Evolutionary conservation across 2,888 invertebrate genomes (phyloP), one percentile per base, ranked within the genome.

Genomic region (Timema podura): DNA sequence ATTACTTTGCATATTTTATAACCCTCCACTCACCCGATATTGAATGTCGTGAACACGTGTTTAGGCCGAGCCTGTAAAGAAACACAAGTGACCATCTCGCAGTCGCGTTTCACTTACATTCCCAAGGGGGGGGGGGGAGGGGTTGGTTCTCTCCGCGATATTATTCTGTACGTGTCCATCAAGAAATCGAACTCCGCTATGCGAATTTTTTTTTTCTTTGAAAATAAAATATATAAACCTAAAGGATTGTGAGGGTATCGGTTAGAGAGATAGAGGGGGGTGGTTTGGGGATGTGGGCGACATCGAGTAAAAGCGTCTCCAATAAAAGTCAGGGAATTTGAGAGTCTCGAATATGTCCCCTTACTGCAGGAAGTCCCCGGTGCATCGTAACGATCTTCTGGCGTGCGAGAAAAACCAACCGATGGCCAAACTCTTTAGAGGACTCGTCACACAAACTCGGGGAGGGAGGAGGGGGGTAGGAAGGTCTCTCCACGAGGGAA

Each of bases 151-250:
- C 48, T 44, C 48, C 65, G 10, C 68, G 57, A 71, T 71, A 68
- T 71, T 68, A 68, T 65, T 66, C 66, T 49, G 68, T 64, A 68
- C 71, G 71, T 71, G 71, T 71, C 71, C 71, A 71, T 71, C 71
- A 71, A 67, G 71, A 59, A 69, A 71, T 69, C 71, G 71, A 71
- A 30, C 30, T 30, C 30, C 30, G 3, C 30, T 30, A 30, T 30
- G 30, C 30, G 30, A 30, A 30, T 30, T 30, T 30, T 30, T 30
- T 30, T 30, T 30, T 30, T 30, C 3, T 30, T 30, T 30, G 30
- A 30, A 30, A 30, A 30, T 30, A 30, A 30, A 30, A 30, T 30
- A 30, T 2, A 30, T 30, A 30, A 30, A 30, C 30, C 30, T 30
- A 30, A 61, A 11, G 16, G 5, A 45, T 30, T 15, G 61, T 15